Percentiles rank a stretch among this genome's conserved stretches.
Evolutionary conservation across 2,888 invertebrate genomes (phyloP).

Genomic region (Diarsia mendica): DNA sequence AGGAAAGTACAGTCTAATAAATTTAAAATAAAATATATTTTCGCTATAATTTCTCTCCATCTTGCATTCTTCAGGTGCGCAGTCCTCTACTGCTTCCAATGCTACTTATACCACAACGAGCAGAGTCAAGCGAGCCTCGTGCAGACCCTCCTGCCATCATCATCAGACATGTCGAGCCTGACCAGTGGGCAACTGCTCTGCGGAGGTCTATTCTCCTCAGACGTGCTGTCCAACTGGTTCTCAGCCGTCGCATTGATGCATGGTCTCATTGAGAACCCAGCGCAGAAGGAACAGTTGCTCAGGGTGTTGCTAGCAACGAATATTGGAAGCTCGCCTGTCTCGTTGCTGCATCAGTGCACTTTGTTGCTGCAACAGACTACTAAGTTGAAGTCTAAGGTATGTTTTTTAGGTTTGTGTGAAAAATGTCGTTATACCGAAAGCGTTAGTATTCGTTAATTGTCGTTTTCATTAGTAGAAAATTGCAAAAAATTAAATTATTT

Average conservation of each 20-base stretch:
- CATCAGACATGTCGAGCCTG: slow-evolving; percentile 93
- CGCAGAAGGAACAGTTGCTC: slow-evolving; percentile 96
- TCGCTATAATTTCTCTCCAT: background rate
- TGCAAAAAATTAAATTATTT: background rate
- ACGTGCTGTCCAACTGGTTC: slow-evolving; percentile 98
- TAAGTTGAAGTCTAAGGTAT: slow-evolving; percentile 93
- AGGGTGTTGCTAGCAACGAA: slow-evolving; percentile 97
- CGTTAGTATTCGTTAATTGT: background rate
- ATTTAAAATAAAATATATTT: background rate
- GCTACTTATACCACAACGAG: slow-evolving; percentile 98
- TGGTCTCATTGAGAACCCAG: slow-evolving; percentile 95
- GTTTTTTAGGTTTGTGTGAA: slow-evolving; percentile 4
- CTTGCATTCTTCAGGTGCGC: slow-evolving; percentile 92
- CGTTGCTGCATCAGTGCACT: slow-evolving; percentile 97
- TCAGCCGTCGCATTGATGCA: slow-evolving; percentile 97
- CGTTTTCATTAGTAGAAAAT: background rate
- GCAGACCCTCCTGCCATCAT: slow-evolving; percentile 97
- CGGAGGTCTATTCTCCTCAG: slow-evolving; percentile 96
- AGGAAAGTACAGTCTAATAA: too few relatives aligned
- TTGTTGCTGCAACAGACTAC: slow-evolving; percentile 95
- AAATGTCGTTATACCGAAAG: background rate
- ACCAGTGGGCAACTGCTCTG: slow-evolving; percentile 97
- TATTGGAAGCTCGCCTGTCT: slow-evolving; percentile 95
- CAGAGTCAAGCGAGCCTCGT: slow-evolving; percentile 96
- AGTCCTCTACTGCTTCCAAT: slow-evolving; percentile 99